Base-by-base conservation (phyloP, 2,888 invertebrate genomes). In the Bombyx huttoni region DNA sequence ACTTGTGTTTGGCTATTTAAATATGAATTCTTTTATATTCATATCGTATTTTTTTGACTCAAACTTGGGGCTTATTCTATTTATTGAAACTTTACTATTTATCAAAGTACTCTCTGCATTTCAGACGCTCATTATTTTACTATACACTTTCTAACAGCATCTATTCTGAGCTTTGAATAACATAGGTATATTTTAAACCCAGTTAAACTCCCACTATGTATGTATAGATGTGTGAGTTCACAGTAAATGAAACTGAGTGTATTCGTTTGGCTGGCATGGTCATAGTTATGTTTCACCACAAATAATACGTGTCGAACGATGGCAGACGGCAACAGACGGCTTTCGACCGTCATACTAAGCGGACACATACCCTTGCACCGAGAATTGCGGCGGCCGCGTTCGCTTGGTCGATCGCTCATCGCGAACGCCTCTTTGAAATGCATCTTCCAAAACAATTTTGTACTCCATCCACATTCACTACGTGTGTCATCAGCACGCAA, bases 351-450 rank as follows among this genome's bases (percentile, higher is more conserved):
- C 74, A 62, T 51, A 55, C 65, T 57, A 58, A 61, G 56, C 65
- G 64, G 73, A 77, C 78, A 88, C 87, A 78, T 75, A 88, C 87
- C 86, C 84, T 85, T 88, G 86, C 86, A 86, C 73, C 87, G 87
- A 65, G 86, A 85, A 80, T 85, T 85, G 81, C 86, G 88, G 71
- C 86, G 86, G 76, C 81, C 85, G 76, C 87, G 86, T 78, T 87
- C 88, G 82, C 73, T 84, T 75, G 86, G 85, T 81, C 85, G 86
- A 83, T 88, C 88, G 88, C 83, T 88, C 88, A 88, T 88, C 77
- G 85, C 84, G 84, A 87, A 85, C 75, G 86, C 79, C 85, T 87
- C 86, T 78, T 87, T 88, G 88, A 88, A 86, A 87, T 88, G 88
- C 88, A 88, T 88, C 83, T 88, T 88, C 87, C 80, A 64, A 80